Conservation (phyloP, 2,797 vertebrate species). For the Gephyroberyx darwinii region DNA sequence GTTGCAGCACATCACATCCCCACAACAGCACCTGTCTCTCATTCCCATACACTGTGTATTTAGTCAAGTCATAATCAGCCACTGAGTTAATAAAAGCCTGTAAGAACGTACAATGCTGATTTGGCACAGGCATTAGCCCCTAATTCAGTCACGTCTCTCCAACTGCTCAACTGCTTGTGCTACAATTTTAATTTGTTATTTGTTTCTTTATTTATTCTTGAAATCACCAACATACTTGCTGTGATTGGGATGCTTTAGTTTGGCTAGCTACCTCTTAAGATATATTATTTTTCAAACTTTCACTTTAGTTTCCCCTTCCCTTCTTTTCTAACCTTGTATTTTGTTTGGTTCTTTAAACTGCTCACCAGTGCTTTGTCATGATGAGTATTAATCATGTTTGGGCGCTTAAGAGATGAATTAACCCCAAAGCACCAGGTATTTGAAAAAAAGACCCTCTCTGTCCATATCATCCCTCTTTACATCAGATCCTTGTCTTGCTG, state of each 20-base stretch:
- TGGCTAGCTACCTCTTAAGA: conserved; percentile 55
- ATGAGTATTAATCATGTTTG: conserved; percentile 78
- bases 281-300: conserved; percentile 37
- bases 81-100: conserved; percentile 46
- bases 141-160: conserved; percentile 38
- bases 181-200: conserved; percentile 35
- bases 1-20: conserved; percentile 64
- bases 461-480: conserved; percentile 34
- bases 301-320: conserved; percentile 51
- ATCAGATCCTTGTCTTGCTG: conserved; percentile 41
- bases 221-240: conserved; percentile 33
- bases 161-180: conserved; percentile 38
- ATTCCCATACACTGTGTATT: conserved; percentile 47
- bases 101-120: conserved; percentile 48
- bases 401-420: conserved; percentile 82
- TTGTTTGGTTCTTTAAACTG: conserved; percentile 78
- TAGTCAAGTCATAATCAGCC: conserved; percentile 39
- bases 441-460: conserved; percentile 45
- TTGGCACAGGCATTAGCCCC: conserved; percentile 43
- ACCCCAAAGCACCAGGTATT: conserved; percentile 83
- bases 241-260: conserved; percentile 63
- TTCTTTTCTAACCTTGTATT: conserved; percentile 78
- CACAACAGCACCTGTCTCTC: conserved; percentile 57
- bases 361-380: conserved; percentile 83
- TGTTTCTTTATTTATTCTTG: conserved; percentile 52